phyloP scores from a whole-genome alignment of 2,888 invertebrate species.

The Petrolisthes cinctipes region DNA sequence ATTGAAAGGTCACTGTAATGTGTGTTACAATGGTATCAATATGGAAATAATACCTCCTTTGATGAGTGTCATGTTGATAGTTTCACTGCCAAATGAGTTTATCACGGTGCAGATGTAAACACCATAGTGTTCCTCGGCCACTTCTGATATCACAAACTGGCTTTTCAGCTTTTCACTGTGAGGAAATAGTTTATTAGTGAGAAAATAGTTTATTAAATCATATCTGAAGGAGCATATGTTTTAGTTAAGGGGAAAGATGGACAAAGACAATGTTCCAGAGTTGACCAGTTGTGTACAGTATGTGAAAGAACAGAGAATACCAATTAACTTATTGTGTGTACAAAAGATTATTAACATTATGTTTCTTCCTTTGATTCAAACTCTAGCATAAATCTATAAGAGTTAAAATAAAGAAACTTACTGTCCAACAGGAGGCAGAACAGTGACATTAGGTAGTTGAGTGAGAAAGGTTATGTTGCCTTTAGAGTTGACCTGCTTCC shows the following conservation, averaged over 20 bases:
- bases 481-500: neutral
- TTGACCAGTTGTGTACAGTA: too few relatives aligned
- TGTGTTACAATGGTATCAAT: neutral
- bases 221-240: too few relatives aligned
- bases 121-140: slow-evolving; percentile 19
- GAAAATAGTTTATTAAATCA: too few relatives aligned
- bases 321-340: too few relatives aligned
- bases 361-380: too few relatives aligned
- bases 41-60: slow-evolving; percentile 6
- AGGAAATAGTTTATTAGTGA: too few relatives aligned
- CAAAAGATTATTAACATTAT: too few relatives aligned
- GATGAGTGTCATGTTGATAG: neutral
- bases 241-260: too few relatives aligned
- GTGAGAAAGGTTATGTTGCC: neutral
- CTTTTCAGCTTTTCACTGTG: neutral
- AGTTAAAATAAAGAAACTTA: neutral
- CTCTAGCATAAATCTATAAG: too few relatives aligned
- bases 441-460: neutral
- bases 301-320: too few relatives aligned
- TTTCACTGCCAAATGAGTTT: neutral
- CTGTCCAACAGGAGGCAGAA: neutral
- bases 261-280: too few relatives aligned
- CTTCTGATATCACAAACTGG: neutral
- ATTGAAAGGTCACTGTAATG: neutral
- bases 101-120: neutral